A percentile compares a stretch with the other conserved stretches of the same genome.
phyloP scores from a whole-genome alignment of 2,888 invertebrate genomes.

The Drosophila setosimentum region DNA sequence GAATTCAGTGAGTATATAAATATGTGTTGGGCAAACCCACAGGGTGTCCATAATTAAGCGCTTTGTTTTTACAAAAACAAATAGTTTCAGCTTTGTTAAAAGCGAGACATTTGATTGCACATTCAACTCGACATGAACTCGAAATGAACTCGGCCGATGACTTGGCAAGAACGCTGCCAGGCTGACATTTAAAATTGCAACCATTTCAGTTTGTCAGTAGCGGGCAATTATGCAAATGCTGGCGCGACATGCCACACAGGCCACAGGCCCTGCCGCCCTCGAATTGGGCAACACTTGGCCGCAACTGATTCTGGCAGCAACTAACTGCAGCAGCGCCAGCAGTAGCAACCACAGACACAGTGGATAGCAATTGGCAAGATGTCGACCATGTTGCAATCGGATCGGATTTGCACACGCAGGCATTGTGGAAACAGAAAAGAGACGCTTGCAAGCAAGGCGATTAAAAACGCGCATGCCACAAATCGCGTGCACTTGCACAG shows the following conservation, averaged over 20 bases:
- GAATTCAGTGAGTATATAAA: conserved; percentile 37
- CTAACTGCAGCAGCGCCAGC: conserved; percentile 7
- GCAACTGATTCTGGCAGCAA: conserved; percentile 28
- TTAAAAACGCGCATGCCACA: conserved; percentile 47
- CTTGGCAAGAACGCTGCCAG: conserved; percentile 43
- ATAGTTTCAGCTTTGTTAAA: conserved; percentile 61
- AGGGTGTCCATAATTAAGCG: conserved; percentile 58
- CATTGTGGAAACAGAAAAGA: conserved; percentile 13
- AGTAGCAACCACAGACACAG: conserved; percentile 17
- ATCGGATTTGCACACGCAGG: conserved; percentile 32
- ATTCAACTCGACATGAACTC: conserved; percentile 37
- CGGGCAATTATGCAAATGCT: conserved; percentile 54
- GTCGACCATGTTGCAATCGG: conserved; percentile 51
- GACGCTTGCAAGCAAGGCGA: conserved; percentile 53
- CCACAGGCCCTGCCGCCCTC: conserved; percentile 25
- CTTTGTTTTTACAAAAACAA: conserved; percentile 57
- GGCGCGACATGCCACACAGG: conserved; percentile 23
- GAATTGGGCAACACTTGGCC: conserved; percentile 49
- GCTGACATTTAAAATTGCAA: conserved; percentile 55
- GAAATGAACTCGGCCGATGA: conserved; percentile 8
- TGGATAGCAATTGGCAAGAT: conserved; percentile 39
- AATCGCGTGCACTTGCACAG: conserved; percentile 43
- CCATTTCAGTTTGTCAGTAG: conserved; percentile 27
- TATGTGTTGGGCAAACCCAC: conserved; percentile 31
- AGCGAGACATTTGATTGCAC: conserved; percentile 29